Conservation (phyloP, 2,113 vertebrate genomes). For the Ovis canadensis region DNA sequence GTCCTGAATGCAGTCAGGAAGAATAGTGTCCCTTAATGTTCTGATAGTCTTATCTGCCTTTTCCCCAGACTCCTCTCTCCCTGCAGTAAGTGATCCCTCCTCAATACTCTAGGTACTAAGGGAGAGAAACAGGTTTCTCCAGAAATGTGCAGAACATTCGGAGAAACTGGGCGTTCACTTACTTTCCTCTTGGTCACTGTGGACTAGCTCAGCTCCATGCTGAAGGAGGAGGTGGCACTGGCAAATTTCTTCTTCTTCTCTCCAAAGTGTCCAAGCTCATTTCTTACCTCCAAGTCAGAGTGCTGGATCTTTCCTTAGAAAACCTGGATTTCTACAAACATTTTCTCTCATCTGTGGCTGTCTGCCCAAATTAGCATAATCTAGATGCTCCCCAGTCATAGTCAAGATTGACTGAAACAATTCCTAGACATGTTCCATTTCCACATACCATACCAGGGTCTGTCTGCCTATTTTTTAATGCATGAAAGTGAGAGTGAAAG, state of each 20-base stretch:
- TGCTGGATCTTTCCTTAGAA: not conserved
- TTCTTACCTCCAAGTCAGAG: not conserved
- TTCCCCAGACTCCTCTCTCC: not conserved
- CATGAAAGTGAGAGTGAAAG: not conserved
- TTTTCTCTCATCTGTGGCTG: not conserved
- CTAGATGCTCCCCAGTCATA: not conserved
- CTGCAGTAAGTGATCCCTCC: not conserved
- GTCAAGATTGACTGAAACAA: not conserved
- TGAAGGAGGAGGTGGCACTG: not conserved
- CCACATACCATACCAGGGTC: not conserved
- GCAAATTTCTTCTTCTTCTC: not conserved
- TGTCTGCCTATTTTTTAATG: not conserved
- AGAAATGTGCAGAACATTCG: not conserved
- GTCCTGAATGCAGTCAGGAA: not conserved
- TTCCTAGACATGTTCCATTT: not conserved
- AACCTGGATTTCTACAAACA: not conserved
- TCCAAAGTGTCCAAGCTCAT: not conserved
- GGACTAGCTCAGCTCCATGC: not conserved
- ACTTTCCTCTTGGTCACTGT: not conserved
- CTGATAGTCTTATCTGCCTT: not conserved
- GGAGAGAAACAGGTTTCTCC: not conserved
- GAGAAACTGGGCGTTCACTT: not conserved
- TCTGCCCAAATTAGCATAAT: not conserved
- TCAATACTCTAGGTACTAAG: not conserved
- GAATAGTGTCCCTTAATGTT: not conserved